Evolutionary conservation across 2,797 vertebrate genomes (phyloP), one percentile per base, ranked within the genome.

Genomic region (Philypnodon macrostomus): DNA sequence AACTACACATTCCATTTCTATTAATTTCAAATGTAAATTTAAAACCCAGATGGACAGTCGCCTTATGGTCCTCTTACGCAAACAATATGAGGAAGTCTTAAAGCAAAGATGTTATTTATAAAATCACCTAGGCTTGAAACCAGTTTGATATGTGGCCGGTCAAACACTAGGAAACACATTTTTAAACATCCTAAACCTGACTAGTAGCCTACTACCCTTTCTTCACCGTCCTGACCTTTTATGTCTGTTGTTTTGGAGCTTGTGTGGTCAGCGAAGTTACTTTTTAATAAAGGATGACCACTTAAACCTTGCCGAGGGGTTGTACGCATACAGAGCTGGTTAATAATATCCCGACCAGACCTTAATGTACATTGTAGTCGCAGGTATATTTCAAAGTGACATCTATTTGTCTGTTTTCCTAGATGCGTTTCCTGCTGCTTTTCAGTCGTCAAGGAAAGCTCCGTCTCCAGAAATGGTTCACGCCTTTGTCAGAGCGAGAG

Each of bases 401-500:
- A 5, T 10, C 14, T 15, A 49, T 69, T 37, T 29, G 7, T 53
- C 18, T 51, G 31, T 58, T 36, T 39, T 11, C 7, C 40, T 36
- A 97, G 95, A 97, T 98, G 86, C 94, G 87, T 77, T 99, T 97
- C 82, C 91, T 99, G 73, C 81, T 99, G 83, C 94, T 98, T 65
- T 99, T 99, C 89, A 99, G 96, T 72, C 93, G 95, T 57, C 96
- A 99, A 88, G 96, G 96, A 56, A 98, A 92, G 67, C 88, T 99
- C 63, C 91, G 96, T 58, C 90, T 99, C 49, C 96, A 98, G 90
- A 99, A 97, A 74, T 99, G 96, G 96, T 98, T 95, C 64, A 89
- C 88, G 0, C 91, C 94, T 0, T 81, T 93, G 10, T 48, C 91
- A 1, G 96, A 98, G 21, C 93, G 94, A 18, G 96, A 99, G 65